Percentiles rank a stretch among this genome's conserved stretches.
Conservation (phyloP, 2,888 invertebrate species). For the Calliopum simillimum region DNA sequence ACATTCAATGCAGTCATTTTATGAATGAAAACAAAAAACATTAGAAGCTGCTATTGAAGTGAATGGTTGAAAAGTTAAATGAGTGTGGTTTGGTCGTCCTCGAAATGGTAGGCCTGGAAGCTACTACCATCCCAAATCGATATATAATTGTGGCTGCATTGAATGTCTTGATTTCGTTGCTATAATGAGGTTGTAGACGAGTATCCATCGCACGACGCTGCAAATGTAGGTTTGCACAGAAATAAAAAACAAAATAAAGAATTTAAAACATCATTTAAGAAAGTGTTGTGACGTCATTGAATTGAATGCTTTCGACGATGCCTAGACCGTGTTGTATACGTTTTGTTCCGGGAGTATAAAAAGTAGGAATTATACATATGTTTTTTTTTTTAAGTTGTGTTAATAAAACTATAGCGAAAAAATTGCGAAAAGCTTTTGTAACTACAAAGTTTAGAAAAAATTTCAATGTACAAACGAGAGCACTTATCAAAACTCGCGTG, state of each 20-base stretch:
- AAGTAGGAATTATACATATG: no score
- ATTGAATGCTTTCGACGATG: not conserved
- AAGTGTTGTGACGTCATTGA: not conserved
- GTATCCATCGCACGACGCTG: slow-evolving; percentile 70
- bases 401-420: slow-evolving; percentile 29
- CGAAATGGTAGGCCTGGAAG: slow-evolving; percentile 51
- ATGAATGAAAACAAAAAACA: slow-evolving; percentile 30
- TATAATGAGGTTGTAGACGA: slow-evolving; percentile 80
- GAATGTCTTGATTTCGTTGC: slow-evolving; percentile 60
- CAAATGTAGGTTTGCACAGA: slow-evolving; percentile 34
- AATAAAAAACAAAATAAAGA: slow-evolving; percentile 9
- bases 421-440: slow-evolving; percentile 24
- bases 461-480: not conserved
- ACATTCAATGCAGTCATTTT: slow-evolving; percentile 49
- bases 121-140: slow-evolving; percentile 54
- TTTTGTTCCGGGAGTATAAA: no score
- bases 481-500: not conserved
- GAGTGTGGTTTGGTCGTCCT: slow-evolving; percentile 52
- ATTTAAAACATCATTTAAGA: slow-evolving; percentile 4
- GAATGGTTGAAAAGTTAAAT: slow-evolving; percentile 41
- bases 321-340: not conserved
- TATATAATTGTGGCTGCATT: slow-evolving; percentile 52
- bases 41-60: not conserved
- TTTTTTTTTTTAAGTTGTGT: no score
- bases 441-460: slow-evolving; percentile 6